phyloP scores from a whole-genome alignment of 2,797 vertebrate species.

The Oceanodroma leucorhoa region DNA sequence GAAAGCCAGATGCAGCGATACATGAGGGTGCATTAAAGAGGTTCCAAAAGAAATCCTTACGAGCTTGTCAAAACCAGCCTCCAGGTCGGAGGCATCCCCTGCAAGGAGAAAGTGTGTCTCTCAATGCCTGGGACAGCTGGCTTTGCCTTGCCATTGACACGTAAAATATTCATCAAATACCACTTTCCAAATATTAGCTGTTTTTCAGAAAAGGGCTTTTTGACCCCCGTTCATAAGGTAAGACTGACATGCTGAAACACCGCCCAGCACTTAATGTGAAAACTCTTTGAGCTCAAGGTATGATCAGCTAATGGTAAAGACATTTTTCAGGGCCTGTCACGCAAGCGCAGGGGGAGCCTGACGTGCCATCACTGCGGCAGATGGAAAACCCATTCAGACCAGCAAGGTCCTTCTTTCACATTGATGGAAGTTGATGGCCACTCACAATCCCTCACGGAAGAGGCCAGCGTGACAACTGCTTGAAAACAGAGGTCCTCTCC shows the following conservation, averaged over 20 bases:
- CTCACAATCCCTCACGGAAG: neutral
- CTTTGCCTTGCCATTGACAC: neutral
- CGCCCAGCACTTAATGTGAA: neutral
- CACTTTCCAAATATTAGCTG: neutral
- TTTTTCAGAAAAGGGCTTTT: neutral
- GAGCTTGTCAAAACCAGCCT: neutral
- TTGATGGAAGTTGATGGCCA: accelerated
- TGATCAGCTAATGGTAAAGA: neutral
- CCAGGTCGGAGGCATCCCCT: neutral
- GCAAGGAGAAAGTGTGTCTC: neutral
- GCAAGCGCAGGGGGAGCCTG: neutral
- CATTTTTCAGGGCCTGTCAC: neutral
- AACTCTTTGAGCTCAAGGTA: neutral
- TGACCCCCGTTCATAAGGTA: neutral
- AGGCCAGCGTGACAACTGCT: neutral
- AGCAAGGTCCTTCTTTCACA: neutral
- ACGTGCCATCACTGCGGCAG: neutral
- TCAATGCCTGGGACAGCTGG: neutral
- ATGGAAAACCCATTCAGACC: neutral
- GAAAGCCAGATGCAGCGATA: neutral
- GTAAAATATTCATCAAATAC: neutral
- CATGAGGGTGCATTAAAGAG: neutral
- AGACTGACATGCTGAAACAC: neutral
- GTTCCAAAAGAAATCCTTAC: neutral
- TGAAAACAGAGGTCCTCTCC: neutral